A percentile compares a stretch with the other conserved stretches of the same genome.
phyloP scores from a whole-genome alignment of 2,888 invertebrate species.

The Tipula confusa region DNA sequence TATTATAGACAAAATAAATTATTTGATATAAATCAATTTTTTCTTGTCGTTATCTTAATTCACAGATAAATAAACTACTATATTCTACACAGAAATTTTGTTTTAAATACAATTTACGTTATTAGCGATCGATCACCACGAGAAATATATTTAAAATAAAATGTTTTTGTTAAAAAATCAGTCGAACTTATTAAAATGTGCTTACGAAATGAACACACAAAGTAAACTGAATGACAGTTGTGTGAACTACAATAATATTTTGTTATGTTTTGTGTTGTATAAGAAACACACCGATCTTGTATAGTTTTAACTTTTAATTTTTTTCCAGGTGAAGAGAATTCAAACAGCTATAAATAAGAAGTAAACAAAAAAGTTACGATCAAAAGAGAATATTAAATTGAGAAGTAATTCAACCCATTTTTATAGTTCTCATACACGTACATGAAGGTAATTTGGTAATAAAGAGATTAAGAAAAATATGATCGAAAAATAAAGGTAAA shows the following conservation, averaged over 20 bases:
- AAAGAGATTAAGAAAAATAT: background rate
- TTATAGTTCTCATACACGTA: background rate
- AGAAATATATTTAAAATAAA: background rate
- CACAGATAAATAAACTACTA: background rate
- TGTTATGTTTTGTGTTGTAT: background rate
- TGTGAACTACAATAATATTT: background rate
- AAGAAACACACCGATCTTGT: conserved; percentile 12
- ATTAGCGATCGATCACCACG: background rate
- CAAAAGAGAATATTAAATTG: conserved; percentile 12
- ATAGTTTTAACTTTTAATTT: background rate
- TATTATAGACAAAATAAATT: background rate
- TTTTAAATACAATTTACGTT: background rate
- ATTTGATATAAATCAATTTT: no score
- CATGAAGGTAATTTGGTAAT: background rate
- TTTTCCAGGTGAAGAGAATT: background rate
- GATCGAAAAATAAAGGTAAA: background rate
- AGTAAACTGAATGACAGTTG: conserved; percentile 20
- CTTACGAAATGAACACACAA: background rate
- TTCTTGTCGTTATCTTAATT: background rate
- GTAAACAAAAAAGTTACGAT: background rate
- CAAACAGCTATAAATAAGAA: background rate
- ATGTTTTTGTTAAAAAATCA: background rate
- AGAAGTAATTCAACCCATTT: background rate
- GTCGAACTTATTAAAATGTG: background rate
- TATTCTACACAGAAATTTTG: background rate